Base-by-base conservation (phyloP, 2,888 invertebrate genomes). In the Troides helena region DNA sequence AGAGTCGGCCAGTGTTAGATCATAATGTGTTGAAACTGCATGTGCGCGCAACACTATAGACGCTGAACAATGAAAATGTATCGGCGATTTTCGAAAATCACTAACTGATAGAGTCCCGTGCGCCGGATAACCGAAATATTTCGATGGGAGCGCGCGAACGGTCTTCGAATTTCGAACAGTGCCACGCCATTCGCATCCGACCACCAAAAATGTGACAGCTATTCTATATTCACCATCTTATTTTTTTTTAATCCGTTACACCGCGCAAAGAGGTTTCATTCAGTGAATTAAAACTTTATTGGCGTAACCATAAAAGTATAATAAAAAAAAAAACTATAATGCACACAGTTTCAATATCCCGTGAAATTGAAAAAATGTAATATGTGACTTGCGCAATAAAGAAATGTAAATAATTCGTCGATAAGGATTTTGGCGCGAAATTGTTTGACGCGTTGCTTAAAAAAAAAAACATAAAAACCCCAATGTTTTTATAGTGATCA, bases 21-120 rank as follows among this genome's bases (percentile, higher is more conserved):
- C 92, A 92, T 92, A 90, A 90, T 91, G 92, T 92, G 92, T 88
- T 88, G 90, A 91, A 92, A 92, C 88, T 83, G 87, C 92, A 87
- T 90, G 91, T 86, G 92, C 90, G 90, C 89, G 86, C 85, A 83
- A 84, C 85, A 84, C 83, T 81, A 82, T 77, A 77, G 74, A 76
- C 80, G 80, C 72, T 75, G 76, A 82, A 90, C 90, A 90, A 91
- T 92, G 89, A 86, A 83, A 88, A 85, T 81, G 80, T 78, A 82
- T 77, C 80, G 78, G 79, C 76, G 74, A 74, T 77, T 76, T 78
- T 81, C 78, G 77, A 77, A 81, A 84, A 81, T 78, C 75, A 74
- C 72, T 70, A 75, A 75, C 73, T 77, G 74, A 75, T 73, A 73
- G 73, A 73, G 74, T 74, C 72, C 74, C 69, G 57, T 65, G 60